phyloP scores from a whole-genome alignment of 2,888 invertebrate species.

The Tubiluchus corallicola region DNA sequence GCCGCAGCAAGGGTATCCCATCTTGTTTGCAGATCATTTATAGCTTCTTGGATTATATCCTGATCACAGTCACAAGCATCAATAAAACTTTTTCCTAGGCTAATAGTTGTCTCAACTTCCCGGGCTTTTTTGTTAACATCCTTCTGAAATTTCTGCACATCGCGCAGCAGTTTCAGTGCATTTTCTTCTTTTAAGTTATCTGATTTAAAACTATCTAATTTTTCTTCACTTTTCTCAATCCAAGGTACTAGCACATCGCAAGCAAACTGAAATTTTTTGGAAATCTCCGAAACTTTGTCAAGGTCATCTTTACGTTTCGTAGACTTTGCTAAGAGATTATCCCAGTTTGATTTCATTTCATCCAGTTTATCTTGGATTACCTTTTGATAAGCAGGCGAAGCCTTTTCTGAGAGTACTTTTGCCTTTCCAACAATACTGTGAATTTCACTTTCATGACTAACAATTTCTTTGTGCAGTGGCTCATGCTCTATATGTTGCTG shows the following conservation, averaged over 20 bases:
- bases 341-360: slow-evolving; percentile 76
- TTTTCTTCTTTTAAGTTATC: slow-evolving; percentile 50
- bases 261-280: slow-evolving; percentile 66
- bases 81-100: slow-evolving; percentile 68
- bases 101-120: slow-evolving; percentile 72
- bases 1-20: slow-evolving; percentile 55
- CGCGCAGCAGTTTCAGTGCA: slow-evolving; percentile 56
- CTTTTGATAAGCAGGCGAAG: slow-evolving; percentile 41
- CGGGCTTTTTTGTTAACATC: slow-evolving; percentile 84
- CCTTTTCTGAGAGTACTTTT: too few species aligned
- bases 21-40: slow-evolving; percentile 58
- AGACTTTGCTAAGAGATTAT: slow-evolving; percentile 65
- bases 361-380: slow-evolving; percentile 52
- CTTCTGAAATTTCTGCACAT: slow-evolving; percentile 47
- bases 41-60: slow-evolving; percentile 61
- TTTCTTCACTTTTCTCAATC: slow-evolving; percentile 67
- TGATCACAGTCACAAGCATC: slow-evolving; percentile 75
- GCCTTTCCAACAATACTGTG: too few species aligned
- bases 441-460: too few species aligned
- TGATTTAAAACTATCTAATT: slow-evolving; percentile 53
- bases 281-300: slow-evolving; percentile 72
- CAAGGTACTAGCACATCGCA: slow-evolving; percentile 71
- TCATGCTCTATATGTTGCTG: slow-evolving; percentile 84
- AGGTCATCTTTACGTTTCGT: too few species aligned
- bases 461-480: slow-evolving; percentile 81